Base-by-base conservation (phyloP, 2,797 vertebrate species). In the Lagodon rhomboides region DNA sequence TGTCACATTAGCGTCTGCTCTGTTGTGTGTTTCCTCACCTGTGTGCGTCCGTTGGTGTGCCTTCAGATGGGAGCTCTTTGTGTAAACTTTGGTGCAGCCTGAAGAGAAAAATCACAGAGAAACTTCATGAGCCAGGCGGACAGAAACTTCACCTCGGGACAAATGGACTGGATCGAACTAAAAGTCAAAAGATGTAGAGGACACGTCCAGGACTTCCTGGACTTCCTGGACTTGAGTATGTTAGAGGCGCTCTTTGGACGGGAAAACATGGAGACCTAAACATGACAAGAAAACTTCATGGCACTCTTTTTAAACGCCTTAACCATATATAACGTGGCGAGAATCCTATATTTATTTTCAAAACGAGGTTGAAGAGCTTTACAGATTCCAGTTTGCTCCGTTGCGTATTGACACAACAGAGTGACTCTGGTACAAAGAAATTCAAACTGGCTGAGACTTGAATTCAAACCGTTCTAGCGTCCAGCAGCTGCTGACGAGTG, bases 41-140 rank as follows among this genome's bases (percentile, higher is more conserved):
- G 97, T 98, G 91, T 98, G 97, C 50, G 97, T 98, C 85, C 97
- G 94, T 84, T 98, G 97, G 80, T 98, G 97, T 0, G 97, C 97
- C 93, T 98, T 98, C 93, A 98, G 95, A 81, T 98, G 97, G 22
- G 97, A 98, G 91, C 97, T 98, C 95, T 98, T 98, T 90, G 97
- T 98, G 91, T 98, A 98, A 95, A 98, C 97, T 88, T 98, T 98
- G 13, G 94, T 90, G 93, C 97, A 98, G 60, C 97, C 97, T 98
- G 93, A 22, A 41, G 84, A 66, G 34, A 34, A 77, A 83, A 83
- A 85, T 4, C 27, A 79, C 7, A 80, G 41, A 69, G 58, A 38
- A 13, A 77, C 17, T 68, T 46, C 43, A 11, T 80, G 43, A 85
- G 43, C 22, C 44, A 16, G n/a, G 30, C 3, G 9, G 54, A 38